A percentile compares a stretch with the other conserved stretches of the same genome.
phyloP scores from a whole-genome alignment of 2,113 vertebrate genomes.

The Picathartes gymnocephalus region DNA sequence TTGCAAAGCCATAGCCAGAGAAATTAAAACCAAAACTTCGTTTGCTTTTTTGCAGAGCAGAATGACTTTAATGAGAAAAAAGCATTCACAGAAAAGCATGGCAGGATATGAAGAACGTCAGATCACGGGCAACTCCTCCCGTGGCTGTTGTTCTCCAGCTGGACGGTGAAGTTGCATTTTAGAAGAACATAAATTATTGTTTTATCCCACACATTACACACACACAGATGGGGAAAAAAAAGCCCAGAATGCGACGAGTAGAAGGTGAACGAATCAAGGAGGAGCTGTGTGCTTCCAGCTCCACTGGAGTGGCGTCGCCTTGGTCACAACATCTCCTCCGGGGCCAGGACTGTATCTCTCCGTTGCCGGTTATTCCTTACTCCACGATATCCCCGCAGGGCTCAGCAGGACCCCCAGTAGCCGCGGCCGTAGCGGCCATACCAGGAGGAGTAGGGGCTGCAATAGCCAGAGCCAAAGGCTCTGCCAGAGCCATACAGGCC shows the following conservation, averaged over 20 bases:
- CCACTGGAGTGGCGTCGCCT: not conserved
- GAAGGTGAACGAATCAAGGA: not conserved
- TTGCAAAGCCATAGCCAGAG: not conserved
- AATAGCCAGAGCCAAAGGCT: not conserved
- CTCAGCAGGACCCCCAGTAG: not conserved
- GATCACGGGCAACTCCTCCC: not conserved
- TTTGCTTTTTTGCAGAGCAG: not conserved
- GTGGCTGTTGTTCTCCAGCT: fast-evolving
- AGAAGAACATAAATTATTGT: not conserved
- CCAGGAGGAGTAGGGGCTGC: not conserved
- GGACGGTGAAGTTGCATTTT: not conserved
- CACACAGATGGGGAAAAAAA: not conserved
- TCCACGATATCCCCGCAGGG: fast-evolving
- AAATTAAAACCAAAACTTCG: not conserved
- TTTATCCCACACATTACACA: not conserved
- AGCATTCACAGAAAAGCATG: not conserved
- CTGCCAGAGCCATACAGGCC: not conserved
- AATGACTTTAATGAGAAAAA: constrained; percentile 9
- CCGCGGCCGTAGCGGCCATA: not conserved
- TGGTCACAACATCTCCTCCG: not conserved
- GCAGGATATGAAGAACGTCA: not conserved
- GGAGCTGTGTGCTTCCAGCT: not conserved
- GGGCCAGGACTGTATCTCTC: not conserved
- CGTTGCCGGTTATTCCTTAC: fast-evolving
- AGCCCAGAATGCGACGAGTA: fast-evolving